phyloP scores from a whole-genome alignment of 2,888 invertebrate genomes.

The Graphium colonna region DNA sequence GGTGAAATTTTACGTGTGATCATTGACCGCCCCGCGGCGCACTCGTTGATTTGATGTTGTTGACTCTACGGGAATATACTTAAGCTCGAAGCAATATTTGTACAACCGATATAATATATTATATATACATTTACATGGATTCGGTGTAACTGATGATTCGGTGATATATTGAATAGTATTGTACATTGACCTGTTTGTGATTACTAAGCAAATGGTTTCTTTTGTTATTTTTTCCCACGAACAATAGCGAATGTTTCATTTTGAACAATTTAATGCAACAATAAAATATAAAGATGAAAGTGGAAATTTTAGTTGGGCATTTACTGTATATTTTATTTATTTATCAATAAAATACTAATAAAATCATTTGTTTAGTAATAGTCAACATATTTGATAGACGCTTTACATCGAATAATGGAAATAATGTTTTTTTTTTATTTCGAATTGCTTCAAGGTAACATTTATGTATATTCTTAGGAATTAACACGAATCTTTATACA shows the following conservation, averaged over 20 bases:
- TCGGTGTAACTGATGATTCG: slow-evolving; percentile 6
- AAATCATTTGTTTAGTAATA: slow-evolving; percentile 17
- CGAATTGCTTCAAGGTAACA: slow-evolving; percentile 3
- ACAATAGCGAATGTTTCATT: background rate
- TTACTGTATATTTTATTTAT: background rate
- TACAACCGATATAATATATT: slow-evolving; percentile 15
- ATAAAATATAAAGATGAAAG: background rate
- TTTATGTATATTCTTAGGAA: slow-evolving; percentile 7
- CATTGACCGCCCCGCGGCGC: slow-evolving; percentile 49
- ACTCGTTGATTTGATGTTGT: slow-evolving; percentile 37
- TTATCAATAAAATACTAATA: background rate
- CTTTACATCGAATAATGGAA: slow-evolving; percentile 6
- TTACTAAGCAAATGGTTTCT: slow-evolving; percentile 18
- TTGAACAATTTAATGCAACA: background rate
- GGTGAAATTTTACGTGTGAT: slow-evolving; percentile 67
- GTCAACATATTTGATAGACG: background rate
- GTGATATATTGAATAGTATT: slow-evolving; percentile 14
- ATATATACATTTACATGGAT: slow-evolving; percentile 15
- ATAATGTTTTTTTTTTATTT: background rate
- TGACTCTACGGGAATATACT: slow-evolving; percentile 16
- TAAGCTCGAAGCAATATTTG: slow-evolving; percentile 17
- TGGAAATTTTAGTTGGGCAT: no score
- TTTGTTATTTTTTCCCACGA: background rate
- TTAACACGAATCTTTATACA: slow-evolving; percentile 21
- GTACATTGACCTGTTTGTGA: slow-evolving; percentile 13